These are phyloP conservation scores for Drosophila lowei DNA, from an alignment of 1,140 invertebrate species.

Conservation along the genomic window DNA sequence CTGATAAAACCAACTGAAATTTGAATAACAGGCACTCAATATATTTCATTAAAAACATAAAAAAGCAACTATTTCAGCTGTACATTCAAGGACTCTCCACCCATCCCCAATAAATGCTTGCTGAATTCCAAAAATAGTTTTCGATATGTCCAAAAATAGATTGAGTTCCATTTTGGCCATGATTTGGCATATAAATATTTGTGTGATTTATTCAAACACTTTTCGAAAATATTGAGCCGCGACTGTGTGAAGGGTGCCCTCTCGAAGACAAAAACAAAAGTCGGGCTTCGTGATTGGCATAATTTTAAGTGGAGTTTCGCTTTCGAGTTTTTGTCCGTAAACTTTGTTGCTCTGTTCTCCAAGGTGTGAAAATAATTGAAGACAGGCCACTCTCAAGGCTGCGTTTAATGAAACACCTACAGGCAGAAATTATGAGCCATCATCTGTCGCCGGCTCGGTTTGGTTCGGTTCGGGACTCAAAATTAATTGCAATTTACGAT, in stretches of 20 bases:
- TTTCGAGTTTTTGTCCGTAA: slow-evolving; percentile 24
- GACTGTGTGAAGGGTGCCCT: slow-evolving; percentile 49
- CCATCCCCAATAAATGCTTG: background rate
- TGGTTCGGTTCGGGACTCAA: slow-evolving; percentile 36
- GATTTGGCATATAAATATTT: slow-evolving; percentile 32
- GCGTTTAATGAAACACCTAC: slow-evolving; percentile 81
- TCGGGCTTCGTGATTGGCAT: slow-evolving; percentile 69
- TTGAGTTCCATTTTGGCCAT: slow-evolving; percentile 21
- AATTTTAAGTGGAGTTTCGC: slow-evolving; percentile 62
- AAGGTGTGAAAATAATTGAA: slow-evolving; percentile 78
- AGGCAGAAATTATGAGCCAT: slow-evolving; percentile 61
- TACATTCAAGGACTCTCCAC: too few species aligned
- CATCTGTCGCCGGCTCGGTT: slow-evolving; percentile 35
- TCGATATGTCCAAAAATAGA: slow-evolving; percentile 37
- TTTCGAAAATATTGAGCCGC: slow-evolving; percentile 40
- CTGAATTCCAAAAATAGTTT: slow-evolving; percentile 29
- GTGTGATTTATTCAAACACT: slow-evolving; percentile 24
- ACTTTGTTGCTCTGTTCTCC: slow-evolving; percentile 39
- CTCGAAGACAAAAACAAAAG: slow-evolving; percentile 50
- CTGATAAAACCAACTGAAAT: slow-evolving; percentile 38
- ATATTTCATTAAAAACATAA: too few species aligned
- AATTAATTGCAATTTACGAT: slow-evolving; percentile 83
- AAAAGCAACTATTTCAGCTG: too few species aligned
- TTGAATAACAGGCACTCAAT: too few species aligned
- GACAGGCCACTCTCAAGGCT: slow-evolving; percentile 62